Evolutionary conservation across 2,797 vertebrate genomes (phyloP), one percentile per base, ranked within the genome.

Genomic region (Pipistrellus kuhlii): DNA sequence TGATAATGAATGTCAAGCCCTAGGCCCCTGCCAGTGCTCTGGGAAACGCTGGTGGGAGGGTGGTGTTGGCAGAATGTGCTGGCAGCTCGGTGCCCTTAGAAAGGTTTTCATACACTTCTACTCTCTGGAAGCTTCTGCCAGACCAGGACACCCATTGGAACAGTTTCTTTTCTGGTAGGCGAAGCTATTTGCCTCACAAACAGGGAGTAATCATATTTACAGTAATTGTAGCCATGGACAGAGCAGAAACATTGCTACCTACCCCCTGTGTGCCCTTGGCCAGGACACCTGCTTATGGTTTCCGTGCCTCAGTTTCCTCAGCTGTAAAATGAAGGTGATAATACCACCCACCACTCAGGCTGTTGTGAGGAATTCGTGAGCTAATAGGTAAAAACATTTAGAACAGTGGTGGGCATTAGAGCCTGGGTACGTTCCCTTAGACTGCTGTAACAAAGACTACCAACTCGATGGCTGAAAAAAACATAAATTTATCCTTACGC

Each of bases 141-240:
- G 15, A 46, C n/a, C 38, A 51, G 57, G 15, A 7, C 38, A 2
- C 35, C 53, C 12, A 1, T 0, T 17, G 7, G 18, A 14, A 76
- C 6, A 15, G 0, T 18, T 44, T 46, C n/a, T 68, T 69, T 35
- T 38, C 41, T 38, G 55, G 30, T n/a, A 15, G 6, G 30, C 21
- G 23, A 23, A 73, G 27, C 11, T 48, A 2, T 75, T 53, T 46
- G 80, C 57, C 46, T 17, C 57, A 38, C 18, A 32, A 44, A n/a
- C 66, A 41, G 32, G 5, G 8, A 53, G 17, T 15, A 32, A 8
- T 20, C 0, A 0, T 46, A 8, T 35, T 35, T 38, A 17, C 13
- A 55, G 53, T 21, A 8, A 51, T 9, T 2, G 0, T 23, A 23
- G 6, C 46, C 9, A 6, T 32, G 30, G 12, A 15, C 68, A 32